Base-by-base conservation (phyloP, 2,797 vertebrate species). In the Prionace glauca region DNA sequence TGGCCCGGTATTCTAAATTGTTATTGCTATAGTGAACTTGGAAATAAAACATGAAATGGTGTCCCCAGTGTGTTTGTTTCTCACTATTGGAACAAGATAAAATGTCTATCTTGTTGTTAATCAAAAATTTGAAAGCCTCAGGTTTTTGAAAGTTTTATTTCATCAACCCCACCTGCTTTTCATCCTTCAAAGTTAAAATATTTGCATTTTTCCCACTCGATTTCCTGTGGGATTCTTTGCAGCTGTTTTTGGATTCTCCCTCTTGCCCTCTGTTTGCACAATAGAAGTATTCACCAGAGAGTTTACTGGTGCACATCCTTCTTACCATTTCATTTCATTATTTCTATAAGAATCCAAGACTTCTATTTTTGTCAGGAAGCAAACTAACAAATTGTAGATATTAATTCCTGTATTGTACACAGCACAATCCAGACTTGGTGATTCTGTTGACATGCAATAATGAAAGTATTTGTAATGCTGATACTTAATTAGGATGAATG, bases 141-240 rank as follows among this genome's bases (percentile, higher is more conserved):
- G 32, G 26, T 60, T 95, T 77, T 95, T 77, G 32, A 74, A 95
- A 56, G 62, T 56, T 92, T 77, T 74, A 56, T 77, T 77, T 77
- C 69, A 95, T 45, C 93, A 77, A n/a, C 45, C 14, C 69, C 93
- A 60, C 71, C 69, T 77, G 71, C n/a, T 56, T 56, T n/a, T 41
- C 24, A 74, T 29, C 41, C 5, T 95, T 95, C 24, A 32, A 95
- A 18, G 45, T 67, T 74, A 94, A 72, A 72, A 94, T 94, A 94
- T 24, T 32, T 29, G 24, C 45, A 18, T 29, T 77, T 60, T 95
- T 77, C 69, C 93, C 45, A 56, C 45, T 22, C 4, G 50, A 77
- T 74, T 45, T 60, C 93, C 71, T 77, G 26, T n/a, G 93, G 72
- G 71, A 95, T 32, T 50, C 11, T 56, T 72, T 45, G 93, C 93